These are phyloP conservation scores for Bactericera cockerelli DNA, from an alignment of 1,140 invertebrate species.

Conservation along the genomic window DNA sequence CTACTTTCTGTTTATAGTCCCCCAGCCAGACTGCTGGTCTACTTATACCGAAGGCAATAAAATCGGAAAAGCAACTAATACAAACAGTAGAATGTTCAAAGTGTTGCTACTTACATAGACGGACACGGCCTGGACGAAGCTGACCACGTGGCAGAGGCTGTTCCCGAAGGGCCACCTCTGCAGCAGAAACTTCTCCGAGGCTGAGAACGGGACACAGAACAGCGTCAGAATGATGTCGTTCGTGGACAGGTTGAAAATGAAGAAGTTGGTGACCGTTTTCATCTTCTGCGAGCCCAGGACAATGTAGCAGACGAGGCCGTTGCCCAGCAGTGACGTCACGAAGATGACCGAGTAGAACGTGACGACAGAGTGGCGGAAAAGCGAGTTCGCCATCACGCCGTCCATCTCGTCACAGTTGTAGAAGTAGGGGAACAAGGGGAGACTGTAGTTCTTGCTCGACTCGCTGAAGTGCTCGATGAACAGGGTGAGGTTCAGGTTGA, in stretches of 20 bases:
- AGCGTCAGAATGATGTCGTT: conserved; percentile 72
- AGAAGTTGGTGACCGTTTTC: conserved; percentile 75
- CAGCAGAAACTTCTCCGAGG: conserved; percentile 52
- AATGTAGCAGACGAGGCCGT: conserved; percentile 66
- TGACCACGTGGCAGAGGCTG: conserved; percentile 56
- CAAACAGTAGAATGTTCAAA: not conserved
- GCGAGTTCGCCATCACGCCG: not conserved
- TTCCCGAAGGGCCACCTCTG: conserved; percentile 72
- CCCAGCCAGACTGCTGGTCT: no score
- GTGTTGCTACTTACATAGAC: conserved; percentile 39
- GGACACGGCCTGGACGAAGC: conserved; percentile 61
- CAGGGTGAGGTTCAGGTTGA: no score
- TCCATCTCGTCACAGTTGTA: no score
- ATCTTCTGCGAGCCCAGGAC: conserved; percentile 59
- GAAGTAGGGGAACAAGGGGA: no score
- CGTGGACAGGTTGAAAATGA: conserved; percentile 69
- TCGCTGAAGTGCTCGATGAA: no score
- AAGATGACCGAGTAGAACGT: conserved; percentile 58
- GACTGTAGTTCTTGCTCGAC: no score
- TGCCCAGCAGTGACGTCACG: conserved; percentile 55
- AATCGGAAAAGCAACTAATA: no score
- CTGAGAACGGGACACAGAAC: conserved; percentile 75
- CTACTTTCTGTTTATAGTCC: no score
- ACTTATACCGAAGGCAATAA: no score
- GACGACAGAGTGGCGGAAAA: conserved; percentile 35